Evolutionary conservation across 1,140 invertebrate genomes (phyloP).

Genomic region (Heliconius hewitsoni): DNA sequence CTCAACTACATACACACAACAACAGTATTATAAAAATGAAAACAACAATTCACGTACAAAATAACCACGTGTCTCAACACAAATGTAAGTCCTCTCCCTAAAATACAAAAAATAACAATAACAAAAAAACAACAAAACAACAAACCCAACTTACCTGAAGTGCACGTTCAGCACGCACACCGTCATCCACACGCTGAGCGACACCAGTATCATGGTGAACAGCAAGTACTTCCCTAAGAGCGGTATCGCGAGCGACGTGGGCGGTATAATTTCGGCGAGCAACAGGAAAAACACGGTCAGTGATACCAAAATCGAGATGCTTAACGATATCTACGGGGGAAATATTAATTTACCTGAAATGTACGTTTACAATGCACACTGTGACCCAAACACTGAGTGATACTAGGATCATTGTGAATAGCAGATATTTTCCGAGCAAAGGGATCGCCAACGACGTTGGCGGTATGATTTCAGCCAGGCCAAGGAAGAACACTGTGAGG

Average conservation of each 20-base stretch:
- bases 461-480: constrained; percentile 98
- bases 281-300: constrained; percentile 99
- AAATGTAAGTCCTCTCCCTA: too few species aligned
- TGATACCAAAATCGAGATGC: constrained; percentile 98
- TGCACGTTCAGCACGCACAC: constrained; percentile 98
- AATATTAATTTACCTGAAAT: constrained; percentile 91
- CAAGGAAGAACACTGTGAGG: constrained; percentile 98
- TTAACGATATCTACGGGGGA: constrained; percentile 89
- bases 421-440: constrained; percentile 95
- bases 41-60: too few species aligned
- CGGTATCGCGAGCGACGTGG: constrained; percentile 98
- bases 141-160: constrained; percentile 89
- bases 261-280: constrained; percentile 98
- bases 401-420: constrained; percentile 99
- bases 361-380: constrained; percentile 97
- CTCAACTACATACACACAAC: too few species aligned
- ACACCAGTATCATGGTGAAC: constrained; percentile 99
- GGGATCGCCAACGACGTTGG: constrained; percentile 98
- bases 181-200: constrained; percentile 97
- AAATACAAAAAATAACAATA: too few species aligned
- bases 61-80: too few species aligned
- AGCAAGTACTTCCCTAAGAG: constrained; percentile 97
- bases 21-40: too few species aligned
- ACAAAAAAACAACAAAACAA: not conserved
- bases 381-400: constrained; percentile 98